Evolutionary conservation across 2,888 invertebrate genomes (phyloP).

Genomic region (Luperina testacea): DNA sequence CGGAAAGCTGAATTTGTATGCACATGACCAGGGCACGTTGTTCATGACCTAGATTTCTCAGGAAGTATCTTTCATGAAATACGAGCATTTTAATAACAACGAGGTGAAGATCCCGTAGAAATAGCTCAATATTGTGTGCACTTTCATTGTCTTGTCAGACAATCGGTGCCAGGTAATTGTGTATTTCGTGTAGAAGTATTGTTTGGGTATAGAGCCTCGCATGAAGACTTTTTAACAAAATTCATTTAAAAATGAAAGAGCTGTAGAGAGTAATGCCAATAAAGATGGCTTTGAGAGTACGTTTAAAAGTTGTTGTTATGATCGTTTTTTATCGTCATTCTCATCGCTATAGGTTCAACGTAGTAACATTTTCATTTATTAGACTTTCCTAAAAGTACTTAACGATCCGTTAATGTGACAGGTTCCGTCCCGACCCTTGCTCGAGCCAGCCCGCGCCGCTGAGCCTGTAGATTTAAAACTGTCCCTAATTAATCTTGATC

Average conservation of each 20-base stretch:
- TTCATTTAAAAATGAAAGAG: neutral
- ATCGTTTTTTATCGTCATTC: neutral
- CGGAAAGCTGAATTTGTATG: conserved; percentile 69
- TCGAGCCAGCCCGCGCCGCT: neutral
- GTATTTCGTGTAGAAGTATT: conserved; percentile 24
- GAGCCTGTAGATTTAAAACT: neutral
- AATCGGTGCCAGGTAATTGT: conserved; percentile 18
- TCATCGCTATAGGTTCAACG: neutral
- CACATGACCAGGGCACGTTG: conserved; percentile 71
- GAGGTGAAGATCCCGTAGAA: conserved; percentile 65
- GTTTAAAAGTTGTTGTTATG: neutral
- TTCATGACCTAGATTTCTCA: conserved; percentile 69
- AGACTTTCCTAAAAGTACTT: neutral
- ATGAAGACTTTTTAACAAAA: neutral
- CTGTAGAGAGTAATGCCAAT: neutral
- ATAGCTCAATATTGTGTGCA: conserved; percentile 55
- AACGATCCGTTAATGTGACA: neutral
- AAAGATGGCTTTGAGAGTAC: neutral
- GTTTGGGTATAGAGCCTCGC: neutral
- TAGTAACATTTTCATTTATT: neutral
- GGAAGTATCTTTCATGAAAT: conserved; percentile 72
- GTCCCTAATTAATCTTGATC: neutral
- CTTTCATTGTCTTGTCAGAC: conserved; percentile 52
- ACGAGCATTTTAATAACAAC: conserved; percentile 71
- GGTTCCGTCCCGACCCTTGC: neutral